These are phyloP conservation scores for Bombus superbus DNA, from an alignment of 1,140 invertebrate genomes.

Conservation along the genomic window DNA sequence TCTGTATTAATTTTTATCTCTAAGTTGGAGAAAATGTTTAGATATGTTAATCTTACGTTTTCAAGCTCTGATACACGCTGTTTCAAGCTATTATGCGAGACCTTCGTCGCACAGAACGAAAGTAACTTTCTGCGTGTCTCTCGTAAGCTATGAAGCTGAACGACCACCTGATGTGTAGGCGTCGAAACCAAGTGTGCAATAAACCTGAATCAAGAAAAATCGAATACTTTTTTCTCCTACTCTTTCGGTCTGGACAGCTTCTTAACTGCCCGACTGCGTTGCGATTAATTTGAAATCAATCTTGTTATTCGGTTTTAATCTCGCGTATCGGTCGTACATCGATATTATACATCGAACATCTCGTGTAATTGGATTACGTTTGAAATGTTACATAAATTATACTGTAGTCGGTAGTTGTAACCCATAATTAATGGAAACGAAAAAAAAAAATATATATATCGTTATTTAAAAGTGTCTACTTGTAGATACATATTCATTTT, in stretches of 20 bases:
- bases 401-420: not conserved
- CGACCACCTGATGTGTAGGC: constrained; percentile 20
- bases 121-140: constrained; percentile 6
- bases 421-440: fast-evolving
- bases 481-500: not conserved
- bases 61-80: not conserved
- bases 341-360: not conserved
- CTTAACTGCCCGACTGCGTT: not conserved
- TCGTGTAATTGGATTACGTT: not conserved
- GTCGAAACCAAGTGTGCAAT: constrained; percentile 11
- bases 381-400: not conserved
- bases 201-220: constrained; percentile 17
- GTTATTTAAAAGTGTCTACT: not conserved
- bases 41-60: not conserved
- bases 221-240: not conserved
- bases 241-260: not conserved
- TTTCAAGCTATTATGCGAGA: not conserved
- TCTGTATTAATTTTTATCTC: too few species aligned
- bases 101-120: not conserved
- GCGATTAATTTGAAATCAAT: not conserved
- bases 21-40: not conserved
- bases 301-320: not conserved
- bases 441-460: not conserved
- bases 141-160: constrained; percentile 17
- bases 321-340: not conserved